Percentiles rank a stretch among this genome's conserved stretches.
phyloP scores from a whole-genome alignment of 2,888 invertebrate genomes.

The Dasypogon diadema region DNA sequence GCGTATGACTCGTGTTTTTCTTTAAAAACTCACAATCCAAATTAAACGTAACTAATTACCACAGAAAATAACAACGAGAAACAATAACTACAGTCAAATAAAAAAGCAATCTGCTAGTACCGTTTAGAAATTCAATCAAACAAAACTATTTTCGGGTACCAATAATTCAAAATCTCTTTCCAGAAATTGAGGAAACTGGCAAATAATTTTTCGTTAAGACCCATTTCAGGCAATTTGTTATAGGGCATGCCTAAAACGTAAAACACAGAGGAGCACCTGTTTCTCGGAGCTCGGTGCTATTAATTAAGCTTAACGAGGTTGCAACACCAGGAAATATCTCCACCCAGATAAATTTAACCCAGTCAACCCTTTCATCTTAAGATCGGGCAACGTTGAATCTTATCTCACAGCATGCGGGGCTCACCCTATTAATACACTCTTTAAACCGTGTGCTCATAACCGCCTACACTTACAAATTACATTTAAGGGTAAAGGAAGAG shows the following conservation, averaged over 20 bases:
- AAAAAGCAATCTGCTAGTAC: too few species aligned
- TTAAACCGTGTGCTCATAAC: constrained; percentile 40
- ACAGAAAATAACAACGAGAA: too few species aligned
- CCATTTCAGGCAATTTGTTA: constrained; percentile 30
- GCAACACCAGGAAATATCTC: constrained; percentile 61
- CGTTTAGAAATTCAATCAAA: too few species aligned
- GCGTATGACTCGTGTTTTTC: too few species aligned
- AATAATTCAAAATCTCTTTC: too few species aligned
- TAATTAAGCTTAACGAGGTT: constrained; percentile 70
- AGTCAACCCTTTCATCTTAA: constrained; percentile 46
- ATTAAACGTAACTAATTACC: too few species aligned
- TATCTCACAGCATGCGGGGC: constrained; percentile 29
- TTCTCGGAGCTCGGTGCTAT: constrained; percentile 67
- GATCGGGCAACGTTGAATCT: constrained; percentile 28
- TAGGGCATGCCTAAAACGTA: constrained; percentile 6
- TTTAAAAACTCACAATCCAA: too few species aligned
- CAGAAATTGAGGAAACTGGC: too few species aligned
- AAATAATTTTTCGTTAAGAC: constrained; percentile 40
- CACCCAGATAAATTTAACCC: constrained; percentile 41
- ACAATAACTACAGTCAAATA: too few species aligned
- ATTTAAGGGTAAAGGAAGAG: constrained; percentile 31
- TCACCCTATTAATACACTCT: constrained; percentile 37
- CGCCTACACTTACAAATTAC: constrained; percentile 51
- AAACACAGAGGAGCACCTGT: constrained; percentile 57
- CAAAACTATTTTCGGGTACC: too few species aligned